Evolutionary conservation across 2,888 invertebrate genomes (phyloP).

Genomic region (Ceraclea dissimilis): DNA sequence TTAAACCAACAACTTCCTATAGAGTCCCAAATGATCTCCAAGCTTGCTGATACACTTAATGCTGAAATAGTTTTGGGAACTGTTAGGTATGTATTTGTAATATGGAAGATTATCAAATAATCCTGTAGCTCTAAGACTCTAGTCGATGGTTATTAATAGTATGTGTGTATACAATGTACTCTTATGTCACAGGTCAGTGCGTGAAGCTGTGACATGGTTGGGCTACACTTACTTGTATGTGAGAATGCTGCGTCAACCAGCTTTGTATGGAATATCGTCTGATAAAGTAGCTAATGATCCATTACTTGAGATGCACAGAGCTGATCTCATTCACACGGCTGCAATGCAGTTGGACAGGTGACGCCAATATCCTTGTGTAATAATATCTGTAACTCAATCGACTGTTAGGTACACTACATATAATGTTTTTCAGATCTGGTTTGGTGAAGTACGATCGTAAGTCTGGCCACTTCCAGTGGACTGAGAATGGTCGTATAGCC

Average conservation of each 20-base stretch:
- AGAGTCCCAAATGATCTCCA: constrained; percentile 90
- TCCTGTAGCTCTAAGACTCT: not conserved
- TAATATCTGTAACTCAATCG: no score
- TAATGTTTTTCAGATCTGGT: constrained; percentile 60
- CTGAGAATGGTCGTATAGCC: constrained; percentile 94
- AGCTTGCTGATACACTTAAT: constrained; percentile 93
- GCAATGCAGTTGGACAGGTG: constrained; percentile 74
- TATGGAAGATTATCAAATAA: not conserved
- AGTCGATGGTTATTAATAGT: not conserved
- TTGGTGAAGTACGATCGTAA: constrained; percentile 92
- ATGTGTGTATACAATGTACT: not conserved
- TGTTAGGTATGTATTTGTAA: constrained; percentile 48
- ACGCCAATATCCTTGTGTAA: constrained; percentile 24
- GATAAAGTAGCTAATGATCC: constrained; percentile 78
- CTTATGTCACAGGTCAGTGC: constrained; percentile 38
- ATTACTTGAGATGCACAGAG: constrained; percentile 79
- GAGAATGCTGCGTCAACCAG: constrained; percentile 85
- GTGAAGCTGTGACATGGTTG: constrained; percentile 89
- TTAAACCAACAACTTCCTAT: constrained; percentile 98
- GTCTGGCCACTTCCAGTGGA: constrained; percentile 80
- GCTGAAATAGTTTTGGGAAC: constrained; percentile 97
- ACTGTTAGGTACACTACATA: no score
- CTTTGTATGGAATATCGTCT: constrained; percentile 78
- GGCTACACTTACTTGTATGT: constrained; percentile 97
- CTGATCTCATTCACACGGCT: constrained; percentile 94